Base-by-base conservation (phyloP, 2,888 invertebrate genomes). In the Andrena camellia region DNA sequence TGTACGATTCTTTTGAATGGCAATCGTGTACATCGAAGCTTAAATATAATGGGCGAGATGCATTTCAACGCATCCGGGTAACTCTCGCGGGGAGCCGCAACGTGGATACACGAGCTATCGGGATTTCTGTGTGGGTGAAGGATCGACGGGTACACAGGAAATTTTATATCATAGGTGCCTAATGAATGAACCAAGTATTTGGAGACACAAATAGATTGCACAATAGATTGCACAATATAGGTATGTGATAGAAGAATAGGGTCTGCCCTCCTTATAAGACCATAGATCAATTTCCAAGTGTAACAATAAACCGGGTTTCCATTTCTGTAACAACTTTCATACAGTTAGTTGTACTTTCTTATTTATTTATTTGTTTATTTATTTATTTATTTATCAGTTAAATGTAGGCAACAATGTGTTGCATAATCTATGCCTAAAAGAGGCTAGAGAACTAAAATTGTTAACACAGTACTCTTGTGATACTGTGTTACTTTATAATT, bases 31-130 rank as follows among this genome's bases (percentile, higher is more conserved):
- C 59, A 54, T 59, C 62, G 77, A 59, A 77, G 71, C 31, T 64
- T 69, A 77, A 42, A 69, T 54, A 77, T 82, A 71, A 83, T 75
- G 73, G 57, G 26, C 54, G 63, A 67, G 64, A 66, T 83, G 78
- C 69, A 78, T 83, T 68, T 67, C n/a, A 57, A 83, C 77, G 83
- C 64, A 83, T 83, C 66, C 82, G 81, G 70, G 33, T 71, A 81
- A 74, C 63, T 35, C 68, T 48, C 20, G 57, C 72, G 81, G 52
- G 4, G 35, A 52, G 7, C 20, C 52, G 35, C 3, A 5, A 29
- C 26, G 31, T 7, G 17, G 26, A 17, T 10, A 20, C 13, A 4
- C 54, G 29, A 29, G 23, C 29, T 8, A 59, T 60, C 23, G 70
- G 66, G 70, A 67, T 66, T 73, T 48, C 20, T 67, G 60, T n/a